Evolutionary conservation across 1,140 invertebrate genomes (phyloP).

Genomic region (Cheumatopsyche charites): DNA sequence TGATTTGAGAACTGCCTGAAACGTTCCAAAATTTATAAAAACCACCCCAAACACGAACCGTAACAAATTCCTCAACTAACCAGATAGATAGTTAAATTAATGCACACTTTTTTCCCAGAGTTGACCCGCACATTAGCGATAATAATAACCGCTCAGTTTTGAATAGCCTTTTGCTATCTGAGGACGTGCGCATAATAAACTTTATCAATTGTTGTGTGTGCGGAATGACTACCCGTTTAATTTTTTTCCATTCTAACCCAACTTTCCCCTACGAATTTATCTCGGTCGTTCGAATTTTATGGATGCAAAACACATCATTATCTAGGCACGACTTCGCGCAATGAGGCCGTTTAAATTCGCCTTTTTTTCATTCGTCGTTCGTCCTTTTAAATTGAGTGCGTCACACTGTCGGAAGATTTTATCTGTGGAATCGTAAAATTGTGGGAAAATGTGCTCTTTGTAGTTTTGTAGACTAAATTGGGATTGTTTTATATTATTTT

Average conservation of each 20-base stretch:
- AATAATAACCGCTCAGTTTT: conserved; percentile 3
- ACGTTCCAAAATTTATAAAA: background rate
- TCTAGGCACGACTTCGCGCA: background rate
- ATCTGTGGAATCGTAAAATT: too few species aligned
- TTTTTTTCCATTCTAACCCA: too few species aligned
- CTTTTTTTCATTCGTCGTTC: background rate
- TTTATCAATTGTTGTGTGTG: conserved; percentile 30
- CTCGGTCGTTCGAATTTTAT: conserved; percentile 32
- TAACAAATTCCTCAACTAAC: background rate
- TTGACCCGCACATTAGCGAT: background rate
- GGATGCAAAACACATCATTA: conserved; percentile 31
- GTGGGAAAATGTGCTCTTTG: too few species aligned
- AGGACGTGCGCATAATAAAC: conserved; percentile 28
- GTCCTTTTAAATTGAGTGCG: too few species aligned
- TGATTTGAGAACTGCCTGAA: too few species aligned
- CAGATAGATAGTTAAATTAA: background rate
- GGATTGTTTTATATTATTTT: too few species aligned
- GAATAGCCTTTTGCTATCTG: conserved; percentile 23
- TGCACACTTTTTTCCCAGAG: too few species aligned
- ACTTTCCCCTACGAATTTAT: background rate
- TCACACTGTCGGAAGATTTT: too few species aligned
- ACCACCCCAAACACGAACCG: background rate
- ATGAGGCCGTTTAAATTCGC: background rate
- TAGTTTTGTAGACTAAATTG: too few species aligned
- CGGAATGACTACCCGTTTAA: conserved; percentile 2